Conservation (phyloP, 2,797 vertebrate genomes). For the Pempheris klunzingeri region DNA sequence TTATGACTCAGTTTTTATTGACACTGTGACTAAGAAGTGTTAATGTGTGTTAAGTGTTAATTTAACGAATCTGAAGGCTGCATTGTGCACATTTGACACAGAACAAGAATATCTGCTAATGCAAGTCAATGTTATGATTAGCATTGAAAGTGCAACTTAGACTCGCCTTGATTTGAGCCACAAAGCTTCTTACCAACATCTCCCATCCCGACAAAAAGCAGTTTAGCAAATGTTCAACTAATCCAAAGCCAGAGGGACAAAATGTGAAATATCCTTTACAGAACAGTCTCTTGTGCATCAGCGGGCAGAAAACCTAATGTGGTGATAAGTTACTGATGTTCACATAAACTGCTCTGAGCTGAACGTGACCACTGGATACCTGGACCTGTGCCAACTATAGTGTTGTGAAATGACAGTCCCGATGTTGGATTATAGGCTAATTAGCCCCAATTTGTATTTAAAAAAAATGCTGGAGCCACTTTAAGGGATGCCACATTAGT, state of each 20-base stretch:
- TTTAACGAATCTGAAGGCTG: no score
- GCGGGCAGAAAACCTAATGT: conserved; percentile 1
- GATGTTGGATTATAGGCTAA: conserved; percentile 76
- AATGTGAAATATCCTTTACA: background rate
- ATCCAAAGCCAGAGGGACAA: background rate
- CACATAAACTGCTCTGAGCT: conserved; percentile 17
- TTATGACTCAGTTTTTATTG: background rate
- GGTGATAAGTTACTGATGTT: background rate
- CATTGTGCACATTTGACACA: background rate
- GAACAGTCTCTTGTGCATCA: background rate
- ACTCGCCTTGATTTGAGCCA: background rate
- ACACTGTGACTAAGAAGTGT: background rate
- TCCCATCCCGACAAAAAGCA: background rate
- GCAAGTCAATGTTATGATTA: background rate
- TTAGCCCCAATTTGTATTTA: conserved; percentile 89
- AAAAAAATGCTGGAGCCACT: conserved; percentile 75
- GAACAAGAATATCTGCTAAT: background rate
- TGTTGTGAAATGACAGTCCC: conserved; percentile 59
- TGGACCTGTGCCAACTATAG: conserved; percentile 58
- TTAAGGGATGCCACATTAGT: conserved; percentile 84
- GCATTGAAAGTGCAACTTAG: conserved; percentile 2
- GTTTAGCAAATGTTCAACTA: background rate
- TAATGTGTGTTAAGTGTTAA: no score
- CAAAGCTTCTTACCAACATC: background rate
- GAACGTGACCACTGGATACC: conserved; percentile 44